phyloP scores from a whole-genome alignment of 2,797 vertebrate genomes.

The Danionella dracula region DNA sequence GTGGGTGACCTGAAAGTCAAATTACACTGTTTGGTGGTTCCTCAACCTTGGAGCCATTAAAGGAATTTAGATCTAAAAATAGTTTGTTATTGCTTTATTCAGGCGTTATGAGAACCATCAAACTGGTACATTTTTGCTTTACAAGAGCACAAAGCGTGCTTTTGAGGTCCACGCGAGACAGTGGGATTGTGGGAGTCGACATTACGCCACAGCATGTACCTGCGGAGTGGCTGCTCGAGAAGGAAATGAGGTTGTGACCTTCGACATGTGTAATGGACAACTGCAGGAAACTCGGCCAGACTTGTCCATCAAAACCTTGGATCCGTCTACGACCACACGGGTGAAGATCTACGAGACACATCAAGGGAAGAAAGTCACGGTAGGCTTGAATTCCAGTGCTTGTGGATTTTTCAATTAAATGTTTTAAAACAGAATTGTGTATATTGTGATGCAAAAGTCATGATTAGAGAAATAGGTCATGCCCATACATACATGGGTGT shows the following conservation, averaged over 20 bases:
- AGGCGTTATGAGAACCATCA: conserved; percentile 71
- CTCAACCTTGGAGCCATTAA: too few species aligned
- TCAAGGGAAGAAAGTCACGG: conserved; percentile 77
- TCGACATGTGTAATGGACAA: conserved; percentile 74
- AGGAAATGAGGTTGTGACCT: conserved; percentile 58
- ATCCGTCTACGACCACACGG: background rate
- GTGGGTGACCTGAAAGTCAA: too few species aligned
- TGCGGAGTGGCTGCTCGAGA: conserved; percentile 64
- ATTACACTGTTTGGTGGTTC: too few species aligned
- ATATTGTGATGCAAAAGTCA: too few species aligned
- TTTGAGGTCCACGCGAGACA: conserved; percentile 74
- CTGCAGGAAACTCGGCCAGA: conserved; percentile 61
- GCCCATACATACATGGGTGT: too few species aligned
- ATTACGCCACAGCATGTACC: conserved; percentile 61
- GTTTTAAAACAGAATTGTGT: too few species aligned
- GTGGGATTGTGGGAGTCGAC: conserved; percentile 69
- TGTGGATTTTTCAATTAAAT: too few species aligned
- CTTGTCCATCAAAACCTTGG: conserved; percentile 57
- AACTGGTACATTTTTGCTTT: conserved; percentile 71
- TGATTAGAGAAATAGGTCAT: too few species aligned
- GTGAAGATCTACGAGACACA: conserved; percentile 72
- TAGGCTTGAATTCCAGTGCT: conserved; percentile 44
- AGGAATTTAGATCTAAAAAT: too few species aligned
- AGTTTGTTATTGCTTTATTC: background rate
- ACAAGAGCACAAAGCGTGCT: conserved; percentile 47